A percentile compares a stretch with the other conserved stretches of the same genome.
phyloP scores from a whole-genome alignment of 1,140 invertebrate genomes.

The Acromyrmex charruanus region DNA sequence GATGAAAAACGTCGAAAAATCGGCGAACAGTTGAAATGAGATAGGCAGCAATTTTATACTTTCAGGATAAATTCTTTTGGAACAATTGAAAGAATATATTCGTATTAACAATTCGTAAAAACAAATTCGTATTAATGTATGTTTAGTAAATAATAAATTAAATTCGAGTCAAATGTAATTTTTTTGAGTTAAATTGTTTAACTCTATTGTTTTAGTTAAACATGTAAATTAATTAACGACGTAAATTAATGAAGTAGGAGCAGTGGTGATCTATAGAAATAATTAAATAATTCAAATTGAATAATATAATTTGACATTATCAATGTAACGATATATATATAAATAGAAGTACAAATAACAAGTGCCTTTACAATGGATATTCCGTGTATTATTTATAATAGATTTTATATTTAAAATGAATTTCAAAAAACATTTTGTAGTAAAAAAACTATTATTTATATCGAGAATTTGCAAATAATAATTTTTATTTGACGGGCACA shows the following conservation, averaged over 20 bases:
- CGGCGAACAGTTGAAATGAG: neutral
- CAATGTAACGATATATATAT: too few species aligned
- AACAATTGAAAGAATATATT: neutral
- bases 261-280: too few species aligned
- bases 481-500: neutral
- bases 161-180: too few species aligned
- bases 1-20: neutral
- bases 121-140: too few species aligned
- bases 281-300: too few species aligned
- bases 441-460: neutral
- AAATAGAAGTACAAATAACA: neutral
- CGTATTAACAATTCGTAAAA: too few species aligned
- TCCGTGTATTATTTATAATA: neutral
- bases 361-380: neutral
- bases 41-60: neutral
- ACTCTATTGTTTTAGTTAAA: too few species aligned
- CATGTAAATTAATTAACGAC: too few species aligned
- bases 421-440: neutral
- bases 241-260: too few species aligned
- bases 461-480: neutral
- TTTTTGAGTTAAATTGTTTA: too few species aligned
- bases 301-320: too few species aligned
- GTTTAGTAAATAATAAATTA: too few species aligned
- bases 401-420: neutral
- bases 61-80: neutral